Evolutionary conservation across 1,140 invertebrate genomes (phyloP).

Genomic region (Tribolium madens): DNA sequence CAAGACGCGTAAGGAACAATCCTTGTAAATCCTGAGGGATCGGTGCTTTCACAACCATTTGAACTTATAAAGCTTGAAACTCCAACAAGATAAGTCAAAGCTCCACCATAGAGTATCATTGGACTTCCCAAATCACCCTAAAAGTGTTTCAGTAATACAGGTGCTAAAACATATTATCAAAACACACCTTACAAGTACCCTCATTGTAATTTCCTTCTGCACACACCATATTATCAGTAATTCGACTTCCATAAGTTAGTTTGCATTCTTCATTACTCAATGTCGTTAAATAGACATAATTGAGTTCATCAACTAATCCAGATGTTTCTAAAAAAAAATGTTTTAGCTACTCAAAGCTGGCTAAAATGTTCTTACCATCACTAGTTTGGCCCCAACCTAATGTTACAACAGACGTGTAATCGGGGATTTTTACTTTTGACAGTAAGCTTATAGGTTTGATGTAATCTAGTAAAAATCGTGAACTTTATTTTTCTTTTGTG

Average conservation of each 20-base stretch:
- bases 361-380: background rate
- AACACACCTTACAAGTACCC: background rate
- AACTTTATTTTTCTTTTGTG: background rate
- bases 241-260: background rate
- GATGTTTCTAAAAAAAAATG: background rate
- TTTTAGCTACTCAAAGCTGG: too few relatives aligned
- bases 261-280: slow-evolving; percentile 1
- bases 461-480: background rate
- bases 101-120: background rate
- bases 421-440: background rate
- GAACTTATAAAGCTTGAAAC: background rate
- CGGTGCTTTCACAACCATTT: slow-evolving; percentile 5
- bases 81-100: background rate
- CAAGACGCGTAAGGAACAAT: background rate
- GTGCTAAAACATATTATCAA: too few relatives aligned
- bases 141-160: background rate
- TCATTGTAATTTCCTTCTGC: slow-evolving; percentile 4
- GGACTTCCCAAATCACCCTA: slow-evolving; percentile 27
- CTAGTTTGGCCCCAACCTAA: background rate
- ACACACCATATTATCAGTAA: slow-evolving; percentile 11
- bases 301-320: background rate
- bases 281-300: background rate
- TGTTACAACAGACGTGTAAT: background rate
- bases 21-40: slow-evolving; percentile 6
- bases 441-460: background rate